Evolutionary conservation across 2,888 invertebrate genomes (phyloP).

Genomic region (Agrotis clavis): DNA sequence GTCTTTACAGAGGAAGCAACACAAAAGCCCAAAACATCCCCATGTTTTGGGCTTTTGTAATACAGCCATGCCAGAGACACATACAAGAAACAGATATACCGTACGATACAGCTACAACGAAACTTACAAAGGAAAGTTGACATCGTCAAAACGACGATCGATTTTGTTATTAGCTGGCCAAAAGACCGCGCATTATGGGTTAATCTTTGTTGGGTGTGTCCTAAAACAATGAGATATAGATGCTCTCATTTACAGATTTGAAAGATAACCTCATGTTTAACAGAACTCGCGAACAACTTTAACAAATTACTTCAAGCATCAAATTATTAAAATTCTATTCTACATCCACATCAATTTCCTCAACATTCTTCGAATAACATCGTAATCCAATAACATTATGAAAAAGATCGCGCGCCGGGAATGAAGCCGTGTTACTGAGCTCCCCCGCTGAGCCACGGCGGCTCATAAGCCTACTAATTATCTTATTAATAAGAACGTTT

Average conservation of each 20-base stretch:
- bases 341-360: slow-evolving; percentile 21
- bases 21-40: too few species aligned
- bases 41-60: too few species aligned
- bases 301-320: slow-evolving; percentile 25
- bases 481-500: slow-evolving; percentile 47
- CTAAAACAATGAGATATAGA: too few species aligned
- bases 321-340: slow-evolving; percentile 20
- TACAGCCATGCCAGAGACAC: too few species aligned
- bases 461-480: slow-evolving; percentile 48
- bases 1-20: too few species aligned
- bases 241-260: neutral
- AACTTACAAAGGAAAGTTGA: too few species aligned
- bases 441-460: slow-evolving; percentile 50
- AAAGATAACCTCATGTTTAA: too few species aligned
- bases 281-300: neutral
- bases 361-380: slow-evolving; percentile 23
- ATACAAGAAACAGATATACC: too few species aligned
- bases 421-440: slow-evolving; percentile 21
- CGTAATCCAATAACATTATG: slow-evolving; percentile 27
- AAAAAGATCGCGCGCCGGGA: slow-evolving; percentile 25
- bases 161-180: too few species aligned
- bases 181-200: neutral
- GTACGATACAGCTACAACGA: too few species aligned
- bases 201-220: neutral
- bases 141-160: too few species aligned